phyloP scores from a whole-genome alignment of 23 tunicate genomes.

The Ciona savignyi region DNA sequence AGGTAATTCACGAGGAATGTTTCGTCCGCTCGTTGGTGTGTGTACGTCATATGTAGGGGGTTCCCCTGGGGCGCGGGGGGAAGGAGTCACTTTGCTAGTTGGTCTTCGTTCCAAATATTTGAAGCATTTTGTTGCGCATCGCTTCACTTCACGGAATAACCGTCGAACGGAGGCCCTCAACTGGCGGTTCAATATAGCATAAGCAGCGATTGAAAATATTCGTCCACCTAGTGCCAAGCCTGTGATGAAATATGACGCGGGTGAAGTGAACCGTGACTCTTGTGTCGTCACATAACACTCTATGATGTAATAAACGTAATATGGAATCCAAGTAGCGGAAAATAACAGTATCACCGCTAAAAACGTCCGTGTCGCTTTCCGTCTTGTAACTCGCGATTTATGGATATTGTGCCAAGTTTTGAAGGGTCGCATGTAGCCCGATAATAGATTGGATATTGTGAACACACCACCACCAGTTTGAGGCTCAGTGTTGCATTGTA shows the following conservation, averaged over 20 bases:
- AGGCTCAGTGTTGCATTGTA: neutral
- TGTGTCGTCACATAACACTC: constrained; percentile 4
- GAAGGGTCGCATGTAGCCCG: constrained; percentile 3
- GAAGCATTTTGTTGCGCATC: neutral
- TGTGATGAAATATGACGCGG: constrained; percentile 11
- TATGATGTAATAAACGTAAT: constrained; percentile 9
- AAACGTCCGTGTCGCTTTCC: constrained; percentile 9
- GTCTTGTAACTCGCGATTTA: neutral
- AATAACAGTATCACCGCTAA: constrained; percentile 4
- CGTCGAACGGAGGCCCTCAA: neutral
- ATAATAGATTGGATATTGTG: neutral
- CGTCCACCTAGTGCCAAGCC: constrained; percentile 7
- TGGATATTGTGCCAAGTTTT: neutral
- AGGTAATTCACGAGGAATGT: too few species aligned
- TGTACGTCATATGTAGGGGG: too few species aligned
- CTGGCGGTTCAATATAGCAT: constrained; percentile 18
- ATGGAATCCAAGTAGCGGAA: constrained; percentile 17
- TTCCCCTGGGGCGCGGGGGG: too few species aligned
- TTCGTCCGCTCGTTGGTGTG: too few species aligned
- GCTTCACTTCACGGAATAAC: neutral
- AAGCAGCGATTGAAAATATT: constrained; percentile 3
- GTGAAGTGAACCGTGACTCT: neutral
- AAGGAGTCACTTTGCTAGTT: too few species aligned
- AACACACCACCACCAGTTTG: neutral
- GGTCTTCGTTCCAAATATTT: too few species aligned